These are phyloP conservation scores for Brachyptera putata DNA, from an alignment of 2,888 invertebrate genomes.

Conservation along the genomic window DNA sequence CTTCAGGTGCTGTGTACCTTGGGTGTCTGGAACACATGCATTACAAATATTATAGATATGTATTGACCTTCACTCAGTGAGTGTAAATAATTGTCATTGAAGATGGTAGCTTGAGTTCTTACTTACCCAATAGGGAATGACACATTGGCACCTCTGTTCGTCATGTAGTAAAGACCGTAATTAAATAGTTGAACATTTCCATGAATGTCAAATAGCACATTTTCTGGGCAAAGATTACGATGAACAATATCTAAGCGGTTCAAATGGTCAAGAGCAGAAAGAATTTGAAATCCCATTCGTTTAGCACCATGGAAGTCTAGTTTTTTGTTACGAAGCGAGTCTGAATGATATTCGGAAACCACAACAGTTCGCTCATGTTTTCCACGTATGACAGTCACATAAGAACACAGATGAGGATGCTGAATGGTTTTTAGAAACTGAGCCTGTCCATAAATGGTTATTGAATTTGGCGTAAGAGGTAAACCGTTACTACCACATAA, in stretches of 20 bases:
- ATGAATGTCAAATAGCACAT: slow-evolving; percentile 69
- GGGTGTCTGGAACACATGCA: slow-evolving; percentile 62
- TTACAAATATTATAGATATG: not conserved
- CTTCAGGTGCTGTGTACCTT: slow-evolving; percentile 78
- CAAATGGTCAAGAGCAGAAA: slow-evolving; percentile 67
- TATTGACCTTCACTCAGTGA: not conserved
- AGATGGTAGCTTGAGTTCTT: slow-evolving; percentile 26
- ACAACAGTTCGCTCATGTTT: slow-evolving; percentile 87
- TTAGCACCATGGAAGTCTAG: slow-evolving; percentile 52
- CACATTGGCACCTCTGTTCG: slow-evolving; percentile 78
- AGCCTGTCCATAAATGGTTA: slow-evolving; percentile 85
- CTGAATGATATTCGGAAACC: slow-evolving; percentile 74
- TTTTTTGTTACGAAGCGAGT: slow-evolving; percentile 52
- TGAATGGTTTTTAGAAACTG: slow-evolving; percentile 74
- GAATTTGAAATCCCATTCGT: slow-evolving; percentile 67
- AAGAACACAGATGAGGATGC: slow-evolving; percentile 80
- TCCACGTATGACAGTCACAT: slow-evolving; percentile 85
- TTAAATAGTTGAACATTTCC: slow-evolving; percentile 81
- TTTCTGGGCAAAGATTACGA: slow-evolving; percentile 75
- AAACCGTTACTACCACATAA: slow-evolving; percentile 93
- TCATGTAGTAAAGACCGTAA: slow-evolving; percentile 92
- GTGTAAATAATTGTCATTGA: not conserved
- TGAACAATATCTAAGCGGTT: slow-evolving; percentile 70
- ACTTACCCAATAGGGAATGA: slow-evolving; percentile 82
- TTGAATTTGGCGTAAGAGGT: slow-evolving; percentile 93